Percentiles rank a stretch among this genome's conserved stretches.
Evolutionary conservation across 2,113 vertebrate genomes (phyloP).

Genomic region (Lasiurus cinereus): DNA sequence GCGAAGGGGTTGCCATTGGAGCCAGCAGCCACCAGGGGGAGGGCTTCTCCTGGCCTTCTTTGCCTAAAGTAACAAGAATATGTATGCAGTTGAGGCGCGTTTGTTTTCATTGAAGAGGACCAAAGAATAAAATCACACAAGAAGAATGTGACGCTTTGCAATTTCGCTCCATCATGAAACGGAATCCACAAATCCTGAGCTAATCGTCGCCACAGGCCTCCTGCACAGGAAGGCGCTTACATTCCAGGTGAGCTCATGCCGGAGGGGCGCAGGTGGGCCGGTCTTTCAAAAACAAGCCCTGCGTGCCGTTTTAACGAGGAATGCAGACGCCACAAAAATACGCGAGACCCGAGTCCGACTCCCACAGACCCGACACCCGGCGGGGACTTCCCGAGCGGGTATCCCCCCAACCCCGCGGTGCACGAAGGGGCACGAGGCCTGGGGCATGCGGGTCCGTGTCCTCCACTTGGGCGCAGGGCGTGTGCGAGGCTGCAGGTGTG

Average conservation of each 20-base stretch:
- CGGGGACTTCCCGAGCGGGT: too few species aligned
- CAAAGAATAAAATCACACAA: neutral
- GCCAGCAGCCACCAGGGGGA: neutral
- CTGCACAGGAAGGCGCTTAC: conserved; percentile 63
- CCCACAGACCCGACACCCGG: conserved; percentile 60
- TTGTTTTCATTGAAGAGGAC: neutral
- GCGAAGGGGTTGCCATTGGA: conserved; percentile 35
- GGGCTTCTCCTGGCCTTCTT: neutral
- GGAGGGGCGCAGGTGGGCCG: conserved; percentile 79
- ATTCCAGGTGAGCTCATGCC: conserved; percentile 82
- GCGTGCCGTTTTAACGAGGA: conserved; percentile 80
- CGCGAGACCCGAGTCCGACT: conserved; percentile 72
- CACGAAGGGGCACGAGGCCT: too few species aligned
- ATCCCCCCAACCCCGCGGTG: too few species aligned
- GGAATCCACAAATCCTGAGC: conserved; percentile 53
- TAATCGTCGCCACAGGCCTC: conserved; percentile 67
- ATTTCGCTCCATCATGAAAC: neutral
- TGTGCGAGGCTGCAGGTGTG: neutral
- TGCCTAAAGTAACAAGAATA: neutral
- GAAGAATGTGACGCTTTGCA: neutral
- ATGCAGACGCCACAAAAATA: conserved; percentile 80
- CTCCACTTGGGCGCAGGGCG: too few species aligned
- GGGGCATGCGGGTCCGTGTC: too few species aligned
- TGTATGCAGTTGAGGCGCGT: neutral
- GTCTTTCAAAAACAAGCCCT: conserved; percentile 82